Evolutionary conservation across 2,797 vertebrate species (phyloP).

Genomic region (Dryobates pubescens): DNA sequence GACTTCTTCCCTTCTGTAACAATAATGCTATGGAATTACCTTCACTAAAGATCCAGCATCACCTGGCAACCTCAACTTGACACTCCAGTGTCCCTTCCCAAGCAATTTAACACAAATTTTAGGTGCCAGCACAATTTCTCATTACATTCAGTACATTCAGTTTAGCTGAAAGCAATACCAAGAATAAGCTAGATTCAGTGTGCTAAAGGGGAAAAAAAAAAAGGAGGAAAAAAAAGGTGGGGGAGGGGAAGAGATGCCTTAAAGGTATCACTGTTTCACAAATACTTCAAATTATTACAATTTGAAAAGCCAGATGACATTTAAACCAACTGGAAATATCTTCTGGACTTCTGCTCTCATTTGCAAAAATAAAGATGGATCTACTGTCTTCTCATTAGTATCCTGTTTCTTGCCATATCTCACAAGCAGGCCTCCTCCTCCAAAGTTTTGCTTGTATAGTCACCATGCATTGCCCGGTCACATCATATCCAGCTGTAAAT

Average conservation of each 20-base stretch:
- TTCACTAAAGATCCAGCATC: neutral
- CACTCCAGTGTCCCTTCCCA: neutral
- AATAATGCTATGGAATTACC: neutral
- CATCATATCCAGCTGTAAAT: slow-evolving; percentile 94
- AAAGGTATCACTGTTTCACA: neutral
- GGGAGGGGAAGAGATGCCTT: neutral
- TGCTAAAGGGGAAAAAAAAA: neutral
- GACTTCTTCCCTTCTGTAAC: neutral
- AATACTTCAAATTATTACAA: neutral
- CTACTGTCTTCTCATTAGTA: neutral
- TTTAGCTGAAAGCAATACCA: slow-evolving; percentile 13
- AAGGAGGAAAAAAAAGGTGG: neutral
- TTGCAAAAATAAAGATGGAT: neutral
- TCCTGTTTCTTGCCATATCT: neutral
- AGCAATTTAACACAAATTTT: neutral
- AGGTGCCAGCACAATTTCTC: neutral
- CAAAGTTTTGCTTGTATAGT: neutral
- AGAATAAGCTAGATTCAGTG: neutral
- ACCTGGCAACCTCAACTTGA: neutral
- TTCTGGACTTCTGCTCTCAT: neutral
- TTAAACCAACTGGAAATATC: neutral
- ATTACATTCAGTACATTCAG: slow-evolving; percentile 15
- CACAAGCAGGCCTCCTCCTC: neutral
- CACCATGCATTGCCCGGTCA: slow-evolving; percentile 54
- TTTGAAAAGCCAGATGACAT: neutral